Evolutionary conservation across 2,113 vertebrate genomes (phyloP).

Genomic region (Macaca nemestrina): DNA sequence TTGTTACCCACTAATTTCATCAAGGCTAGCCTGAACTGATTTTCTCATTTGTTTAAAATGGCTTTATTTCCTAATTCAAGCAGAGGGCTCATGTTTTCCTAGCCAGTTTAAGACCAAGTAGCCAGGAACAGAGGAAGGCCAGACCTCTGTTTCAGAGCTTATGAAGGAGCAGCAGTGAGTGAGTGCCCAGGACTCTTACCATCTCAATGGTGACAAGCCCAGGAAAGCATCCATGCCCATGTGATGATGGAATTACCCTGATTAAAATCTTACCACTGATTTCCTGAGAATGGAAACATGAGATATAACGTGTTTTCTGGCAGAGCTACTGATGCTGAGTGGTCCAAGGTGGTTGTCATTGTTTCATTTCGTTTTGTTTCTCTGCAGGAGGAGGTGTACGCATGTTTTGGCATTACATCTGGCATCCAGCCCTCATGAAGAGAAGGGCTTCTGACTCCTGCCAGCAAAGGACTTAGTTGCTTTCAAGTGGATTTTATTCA

Average conservation of each 20-base stretch:
- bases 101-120: neutral
- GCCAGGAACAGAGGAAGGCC: neutral
- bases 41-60: neutral
- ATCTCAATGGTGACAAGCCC: neutral
- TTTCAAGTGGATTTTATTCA: neutral
- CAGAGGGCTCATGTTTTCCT: neutral
- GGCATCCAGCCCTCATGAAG: neutral
- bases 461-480: neutral
- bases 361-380: neutral
- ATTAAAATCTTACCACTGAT: neutral
- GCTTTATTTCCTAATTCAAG: neutral
- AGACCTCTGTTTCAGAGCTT: neutral
- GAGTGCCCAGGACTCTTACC: neutral
- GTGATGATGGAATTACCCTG: neutral
- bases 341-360: neutral
- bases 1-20: neutral
- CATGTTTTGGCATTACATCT: neutral
- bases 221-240: neutral
- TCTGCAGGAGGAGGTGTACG: neutral
- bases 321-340: neutral
- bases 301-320: neutral
- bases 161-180: neutral
- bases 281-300: conserved; percentile 1
- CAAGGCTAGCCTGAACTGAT: neutral
- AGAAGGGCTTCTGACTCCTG: neutral